These are phyloP conservation scores for Philonicus albiceps DNA, from an alignment of 2,888 invertebrate genomes.

Conservation along the genomic window DNA sequence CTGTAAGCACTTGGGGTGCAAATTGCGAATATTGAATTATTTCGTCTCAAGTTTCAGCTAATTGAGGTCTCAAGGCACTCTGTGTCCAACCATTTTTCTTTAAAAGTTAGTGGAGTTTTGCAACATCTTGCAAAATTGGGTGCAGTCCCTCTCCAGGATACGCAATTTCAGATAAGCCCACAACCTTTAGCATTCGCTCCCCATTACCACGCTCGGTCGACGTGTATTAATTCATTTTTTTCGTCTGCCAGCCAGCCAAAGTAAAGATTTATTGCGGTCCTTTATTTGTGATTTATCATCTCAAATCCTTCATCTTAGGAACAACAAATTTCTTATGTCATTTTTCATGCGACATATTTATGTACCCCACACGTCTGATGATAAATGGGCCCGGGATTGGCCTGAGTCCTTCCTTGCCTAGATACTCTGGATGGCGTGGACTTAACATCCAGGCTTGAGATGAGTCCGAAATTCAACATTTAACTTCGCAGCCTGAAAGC, in stretches of 20 bases:
- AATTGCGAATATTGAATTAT: constrained; percentile 17
- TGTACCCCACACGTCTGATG: constrained; percentile 48
- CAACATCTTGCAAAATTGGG: not conserved
- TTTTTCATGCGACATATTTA: constrained; percentile 49
- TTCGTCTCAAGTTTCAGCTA: not conserved
- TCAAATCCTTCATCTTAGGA: constrained; percentile 49
- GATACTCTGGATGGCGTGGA: constrained; percentile 2
- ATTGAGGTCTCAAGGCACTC: constrained; percentile 1
- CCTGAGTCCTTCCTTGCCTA: not conserved
- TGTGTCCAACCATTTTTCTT: not conserved
- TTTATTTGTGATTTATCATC: constrained; percentile 50
- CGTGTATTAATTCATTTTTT: constrained; percentile 35
- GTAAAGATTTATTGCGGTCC: constrained; percentile 48
- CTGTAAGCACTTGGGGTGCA: constrained; percentile 5
- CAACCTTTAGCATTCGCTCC: constrained; percentile 19
- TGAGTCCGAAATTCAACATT: not conserved
- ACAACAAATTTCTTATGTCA: constrained; percentile 49
- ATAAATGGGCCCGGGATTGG: constrained; percentile 43
- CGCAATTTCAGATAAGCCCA: constrained; percentile 38
- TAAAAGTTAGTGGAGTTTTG: not conserved
- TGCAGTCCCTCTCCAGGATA: not conserved
- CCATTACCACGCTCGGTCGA: constrained; percentile 2
- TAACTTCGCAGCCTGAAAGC: not conserved
- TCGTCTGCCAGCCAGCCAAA: constrained; percentile 20
- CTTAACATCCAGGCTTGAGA: not conserved